Percentiles rank a stretch among this genome's conserved stretches.
These are phyloP conservation scores for Catamblyrhynchus diadema DNA, from an alignment of 2,797 vertebrate species.

Conservation along the genomic window DNA sequence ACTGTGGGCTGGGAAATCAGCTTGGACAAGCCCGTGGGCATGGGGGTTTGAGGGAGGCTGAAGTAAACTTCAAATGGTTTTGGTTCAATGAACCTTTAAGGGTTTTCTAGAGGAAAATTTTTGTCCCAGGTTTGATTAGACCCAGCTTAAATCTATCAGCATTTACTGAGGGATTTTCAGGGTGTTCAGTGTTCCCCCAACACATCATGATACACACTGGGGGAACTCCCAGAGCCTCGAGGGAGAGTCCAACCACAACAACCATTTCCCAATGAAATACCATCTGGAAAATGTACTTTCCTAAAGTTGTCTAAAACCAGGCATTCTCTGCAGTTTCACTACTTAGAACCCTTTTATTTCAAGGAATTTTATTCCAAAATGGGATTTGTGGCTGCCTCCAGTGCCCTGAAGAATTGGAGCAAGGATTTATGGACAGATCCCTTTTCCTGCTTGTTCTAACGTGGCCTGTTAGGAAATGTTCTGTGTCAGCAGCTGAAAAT, in stretches of 20 bases:
- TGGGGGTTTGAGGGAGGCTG: accelerated
- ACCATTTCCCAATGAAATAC: neutral
- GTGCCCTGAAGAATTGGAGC: neutral
- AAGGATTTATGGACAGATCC: neutral
- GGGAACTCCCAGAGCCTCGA: neutral
- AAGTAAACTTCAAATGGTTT: accelerated
- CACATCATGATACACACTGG: accelerated
- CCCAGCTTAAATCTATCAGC: accelerated
- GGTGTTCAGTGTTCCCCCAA: neutral
- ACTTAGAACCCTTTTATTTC: neutral
- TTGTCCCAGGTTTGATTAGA: neutral
- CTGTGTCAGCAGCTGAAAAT: neutral
- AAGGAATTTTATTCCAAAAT: neutral
- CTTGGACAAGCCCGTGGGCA: accelerated
- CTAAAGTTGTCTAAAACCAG: neutral
- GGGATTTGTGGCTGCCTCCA: neutral
- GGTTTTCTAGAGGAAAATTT: neutral
- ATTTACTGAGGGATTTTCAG: accelerated
- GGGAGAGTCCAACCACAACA: neutral
- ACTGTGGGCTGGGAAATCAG: neutral
- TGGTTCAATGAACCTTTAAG: neutral
- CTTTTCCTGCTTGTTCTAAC: neutral
- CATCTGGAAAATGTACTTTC: neutral
- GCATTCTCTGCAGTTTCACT: neutral
- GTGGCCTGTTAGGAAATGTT: neutral